Percentiles rank a stretch among this genome's conserved stretches.
Evolutionary conservation across 2,888 invertebrate genomes (phyloP).

Genomic region (Meiosimyza decipiens): DNA sequence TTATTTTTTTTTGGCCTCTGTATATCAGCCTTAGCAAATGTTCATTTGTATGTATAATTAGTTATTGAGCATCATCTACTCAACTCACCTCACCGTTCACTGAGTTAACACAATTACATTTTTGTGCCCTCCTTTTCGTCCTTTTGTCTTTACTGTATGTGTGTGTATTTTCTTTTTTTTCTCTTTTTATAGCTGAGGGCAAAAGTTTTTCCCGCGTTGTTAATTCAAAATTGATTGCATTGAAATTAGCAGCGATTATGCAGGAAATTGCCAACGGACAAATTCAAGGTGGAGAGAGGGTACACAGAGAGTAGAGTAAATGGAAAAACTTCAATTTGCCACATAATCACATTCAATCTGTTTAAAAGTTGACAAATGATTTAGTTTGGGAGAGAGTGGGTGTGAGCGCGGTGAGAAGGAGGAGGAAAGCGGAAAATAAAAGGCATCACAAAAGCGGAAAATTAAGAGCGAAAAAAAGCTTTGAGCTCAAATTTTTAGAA

Average conservation of each 20-base stretch:
- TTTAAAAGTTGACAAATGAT: conserved; percentile 2
- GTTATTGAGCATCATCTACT: conserved; percentile 15
- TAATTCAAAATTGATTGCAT: conserved; percentile 30
- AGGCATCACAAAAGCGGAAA: no score
- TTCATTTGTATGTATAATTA: conserved; percentile 19
- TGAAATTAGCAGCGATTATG: conserved; percentile 25
- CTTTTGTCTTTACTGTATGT: not conserved
- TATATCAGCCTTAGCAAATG: not conserved
- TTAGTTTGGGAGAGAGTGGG: not conserved
- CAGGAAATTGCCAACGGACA: not conserved
- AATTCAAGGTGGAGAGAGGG: no score
- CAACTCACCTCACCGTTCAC: not conserved
- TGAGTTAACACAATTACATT: no score
- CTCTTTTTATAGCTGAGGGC: not conserved
- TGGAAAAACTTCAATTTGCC: not conserved
- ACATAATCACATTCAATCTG: conserved; percentile 12
- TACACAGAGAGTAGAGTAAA: not conserved
- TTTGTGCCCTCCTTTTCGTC: not conserved
- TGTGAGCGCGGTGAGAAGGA: no score
- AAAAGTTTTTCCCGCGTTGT: not conserved
- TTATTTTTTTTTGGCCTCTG: not conserved
- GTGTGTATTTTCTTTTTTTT: not conserved
- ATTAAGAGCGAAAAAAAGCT: no score
- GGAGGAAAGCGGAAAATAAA: no score
- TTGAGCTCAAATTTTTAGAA: no score